phyloP scores from a whole-genome alignment of 2,888 invertebrate species.

The Amphiduros pacificus region DNA sequence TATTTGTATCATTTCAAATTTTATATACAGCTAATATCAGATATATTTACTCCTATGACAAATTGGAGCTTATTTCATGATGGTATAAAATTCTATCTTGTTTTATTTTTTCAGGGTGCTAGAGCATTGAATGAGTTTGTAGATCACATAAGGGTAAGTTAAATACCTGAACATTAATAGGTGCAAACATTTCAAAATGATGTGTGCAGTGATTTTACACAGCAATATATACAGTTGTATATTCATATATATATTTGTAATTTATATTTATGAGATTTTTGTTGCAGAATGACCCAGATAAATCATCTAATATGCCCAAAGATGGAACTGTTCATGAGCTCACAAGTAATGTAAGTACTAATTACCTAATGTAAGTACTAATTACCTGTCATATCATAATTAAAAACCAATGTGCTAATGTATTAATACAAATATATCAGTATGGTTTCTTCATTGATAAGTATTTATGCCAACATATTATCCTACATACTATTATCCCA shows the following conservation, averaged over 20 bases:
- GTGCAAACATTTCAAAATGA: not conserved
- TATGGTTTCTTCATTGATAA: no score
- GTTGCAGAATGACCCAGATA: conserved; percentile 63
- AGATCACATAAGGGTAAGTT: conserved; percentile 72
- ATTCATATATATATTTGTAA: not conserved
- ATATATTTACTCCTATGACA: no score
- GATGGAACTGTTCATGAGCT: conserved; percentile 98
- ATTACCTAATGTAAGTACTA: no score
- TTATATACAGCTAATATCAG: no score
- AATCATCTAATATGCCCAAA: conserved; percentile 74
- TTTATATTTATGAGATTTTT: conserved; percentile 2
- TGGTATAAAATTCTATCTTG: no score
- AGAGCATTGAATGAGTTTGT: conserved; percentile 91
- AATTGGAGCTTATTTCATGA: no score
- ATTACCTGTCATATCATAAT: no score
- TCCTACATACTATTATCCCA: no score
- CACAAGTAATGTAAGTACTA: conserved; percentile 82
- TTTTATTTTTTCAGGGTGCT: conserved; percentile 75
- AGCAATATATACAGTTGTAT: not conserved
- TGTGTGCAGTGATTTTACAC: not conserved
- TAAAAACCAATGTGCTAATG: no score
- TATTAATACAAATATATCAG: no score
- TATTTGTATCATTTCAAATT: no score
- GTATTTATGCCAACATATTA: no score
- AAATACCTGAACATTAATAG: not conserved